phyloP scores from a whole-genome alignment of 2,888 invertebrate species.

The Plebejus argus region DNA sequence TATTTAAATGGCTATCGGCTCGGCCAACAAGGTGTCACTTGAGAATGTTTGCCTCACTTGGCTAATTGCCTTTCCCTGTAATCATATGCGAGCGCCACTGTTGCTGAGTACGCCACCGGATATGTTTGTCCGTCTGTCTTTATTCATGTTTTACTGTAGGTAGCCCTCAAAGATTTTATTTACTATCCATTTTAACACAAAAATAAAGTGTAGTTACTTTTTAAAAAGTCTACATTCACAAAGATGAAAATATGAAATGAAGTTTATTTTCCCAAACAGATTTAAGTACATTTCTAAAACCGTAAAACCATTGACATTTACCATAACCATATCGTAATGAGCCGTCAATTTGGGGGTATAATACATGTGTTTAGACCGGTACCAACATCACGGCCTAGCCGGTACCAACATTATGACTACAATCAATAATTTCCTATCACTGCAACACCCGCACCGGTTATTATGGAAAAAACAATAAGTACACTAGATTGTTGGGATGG shows the following conservation, averaged over 20 bases:
- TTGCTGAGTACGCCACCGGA: conserved; percentile 35
- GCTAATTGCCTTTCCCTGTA: conserved; percentile 76
- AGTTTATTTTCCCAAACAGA: too few species aligned
- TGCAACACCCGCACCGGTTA: conserved; percentile 67
- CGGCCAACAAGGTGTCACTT: conserved; percentile 64
- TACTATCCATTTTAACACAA: background rate
- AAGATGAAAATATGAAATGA: too few species aligned
- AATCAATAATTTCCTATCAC: conserved; percentile 78
- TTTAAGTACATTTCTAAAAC: background rate
- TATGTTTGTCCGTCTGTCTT: conserved; percentile 12
- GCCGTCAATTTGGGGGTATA: conserved; percentile 22
- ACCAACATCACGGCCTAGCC: conserved; percentile 43
- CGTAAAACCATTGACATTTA: background rate
- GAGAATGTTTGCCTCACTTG: conserved; percentile 68
- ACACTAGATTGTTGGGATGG: conserved; percentile 58
- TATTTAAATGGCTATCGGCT: conserved; percentile 38
- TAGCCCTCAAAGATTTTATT: background rate
- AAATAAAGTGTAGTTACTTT: background rate
- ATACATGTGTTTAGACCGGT: conserved; percentile 20
- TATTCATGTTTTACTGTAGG: background rate
- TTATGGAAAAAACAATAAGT: conserved; percentile 77
- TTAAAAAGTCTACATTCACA: background rate
- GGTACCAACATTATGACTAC: conserved; percentile 46
- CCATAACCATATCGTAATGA: conserved; percentile 1
- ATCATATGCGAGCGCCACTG: conserved; percentile 54